Base-by-base conservation (phyloP, 2,797 vertebrate genomes). In the Vireo griseus region DNA sequence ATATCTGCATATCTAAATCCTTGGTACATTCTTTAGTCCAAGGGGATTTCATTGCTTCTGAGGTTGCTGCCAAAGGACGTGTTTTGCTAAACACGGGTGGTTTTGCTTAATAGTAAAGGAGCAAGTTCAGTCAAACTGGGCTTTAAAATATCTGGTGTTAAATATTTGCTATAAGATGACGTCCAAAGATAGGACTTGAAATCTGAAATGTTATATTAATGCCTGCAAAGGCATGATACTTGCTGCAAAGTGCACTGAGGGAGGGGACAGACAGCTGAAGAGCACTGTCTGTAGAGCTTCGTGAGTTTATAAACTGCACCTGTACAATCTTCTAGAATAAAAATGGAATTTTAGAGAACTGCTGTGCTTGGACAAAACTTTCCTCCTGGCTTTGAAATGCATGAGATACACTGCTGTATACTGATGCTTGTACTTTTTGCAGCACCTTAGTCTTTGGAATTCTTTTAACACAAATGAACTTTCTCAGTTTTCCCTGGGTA, bases 1-100 rank as follows among this genome's bases (percentile, higher is more conserved):
- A 44, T 88, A 92, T 75, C 82, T 91, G 47, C 58, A 22, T 86
- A 84, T 86, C 82, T 96, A 86, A 94, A 92, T 90, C 58, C 40
- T 42, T 88, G 76, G n/a, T 74, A 48, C 1, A 10, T 72, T 45
- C 44, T 72, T 91, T 51, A 62, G 33, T 91, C 57, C 18, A 28
- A 0, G 1, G 47, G 52, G 28, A 77, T 95, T 90, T 89, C 5
- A 12, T 88, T 6, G 62, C 69, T 81, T 85, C 35, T 72, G 66
- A 78, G 76, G 16, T 40, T 91, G 35, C 33, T 92, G 67, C 73
- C 67, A 86, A 84, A 88, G 57, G 75, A 91, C 55, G 28, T 33
- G 4, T 72, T 80, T 93, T 83, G 31, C 39, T 68, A 42, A 83
- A 78, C n/a, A 59, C 0, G 0, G 16, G 21, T 75, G 40, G 21